These are phyloP conservation scores for Ectemnius cavifrons DNA, from an alignment of 2,888 invertebrate genomes.

Conservation along the genomic window DNA sequence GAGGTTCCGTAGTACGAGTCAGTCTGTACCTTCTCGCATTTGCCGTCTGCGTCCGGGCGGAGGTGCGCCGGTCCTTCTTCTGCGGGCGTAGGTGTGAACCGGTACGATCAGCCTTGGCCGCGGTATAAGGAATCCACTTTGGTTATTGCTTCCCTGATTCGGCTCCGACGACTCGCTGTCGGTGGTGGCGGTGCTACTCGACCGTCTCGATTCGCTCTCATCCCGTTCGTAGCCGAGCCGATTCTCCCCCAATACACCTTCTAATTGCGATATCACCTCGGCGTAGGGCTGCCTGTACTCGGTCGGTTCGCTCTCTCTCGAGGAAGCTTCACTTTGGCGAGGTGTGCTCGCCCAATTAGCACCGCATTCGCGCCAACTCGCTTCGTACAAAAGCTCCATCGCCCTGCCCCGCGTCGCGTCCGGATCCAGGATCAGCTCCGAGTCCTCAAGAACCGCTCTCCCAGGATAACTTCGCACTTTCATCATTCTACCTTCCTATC, in stretches of 20 bases:
- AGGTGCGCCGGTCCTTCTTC: conserved; percentile 89
- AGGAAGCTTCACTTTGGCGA: conserved; percentile 19
- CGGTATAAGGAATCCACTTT: conserved; percentile 85
- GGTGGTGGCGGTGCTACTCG: conserved; percentile 67
- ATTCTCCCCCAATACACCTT: conserved; percentile 63
- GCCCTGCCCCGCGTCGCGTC: conserved; percentile 84
- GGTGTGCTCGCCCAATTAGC: conserved; percentile 70
- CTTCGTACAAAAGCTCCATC: conserved; percentile 89
- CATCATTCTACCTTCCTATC: conserved; percentile 79
- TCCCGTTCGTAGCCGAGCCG: conserved; percentile 45
- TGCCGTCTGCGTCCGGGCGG: conserved; percentile 78
- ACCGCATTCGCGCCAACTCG: conserved; percentile 87
- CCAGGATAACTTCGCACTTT: conserved; percentile 92
- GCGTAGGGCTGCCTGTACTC: conserved; percentile 57
- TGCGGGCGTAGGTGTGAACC: conserved; percentile 90
- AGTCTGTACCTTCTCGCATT: conserved; percentile 72
- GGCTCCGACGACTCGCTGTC: conserved; percentile 70
- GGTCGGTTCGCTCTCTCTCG: conserved; percentile 31
- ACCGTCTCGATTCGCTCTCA: conserved; percentile 64
- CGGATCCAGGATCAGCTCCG: conserved; percentile 84
- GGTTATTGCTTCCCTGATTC: conserved; percentile 59
- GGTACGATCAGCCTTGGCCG: conserved; percentile 92
- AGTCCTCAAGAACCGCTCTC: conserved; percentile 84
- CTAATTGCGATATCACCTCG: conserved; percentile 66
- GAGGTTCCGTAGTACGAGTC: not conserved